Conservation (phyloP, 2,888 invertebrate genomes). For the Cremastinae sp. region DNA sequence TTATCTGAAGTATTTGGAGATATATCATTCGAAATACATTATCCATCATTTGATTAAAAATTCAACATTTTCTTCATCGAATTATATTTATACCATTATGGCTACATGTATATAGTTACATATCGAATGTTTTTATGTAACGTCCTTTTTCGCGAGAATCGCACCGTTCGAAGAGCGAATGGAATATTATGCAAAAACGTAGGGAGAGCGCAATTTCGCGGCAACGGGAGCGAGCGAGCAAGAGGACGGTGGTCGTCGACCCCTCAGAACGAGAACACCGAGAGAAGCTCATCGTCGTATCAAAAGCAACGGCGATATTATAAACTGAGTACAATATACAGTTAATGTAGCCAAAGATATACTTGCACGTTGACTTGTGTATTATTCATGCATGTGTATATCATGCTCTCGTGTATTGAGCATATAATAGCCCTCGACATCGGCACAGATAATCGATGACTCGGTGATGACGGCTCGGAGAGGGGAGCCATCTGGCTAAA, state of each 20-base stretch:
- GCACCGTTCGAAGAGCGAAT: neutral
- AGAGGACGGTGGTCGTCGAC: conserved; percentile 41
- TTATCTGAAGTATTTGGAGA: too few relatives aligned
- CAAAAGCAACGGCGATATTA: conserved; percentile 18
- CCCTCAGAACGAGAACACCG: conserved; percentile 50
- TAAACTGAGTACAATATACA: conserved; percentile 11
- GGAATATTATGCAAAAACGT: conserved; percentile 46
- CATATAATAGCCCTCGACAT: conserved; percentile 22
- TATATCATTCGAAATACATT: too few relatives aligned
- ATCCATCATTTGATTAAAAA: too few relatives aligned
- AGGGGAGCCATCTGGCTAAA: neutral
- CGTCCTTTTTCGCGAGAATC: too few relatives aligned
- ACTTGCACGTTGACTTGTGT: conserved; percentile 12
- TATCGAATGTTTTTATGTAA: too few relatives aligned
- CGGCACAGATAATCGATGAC: conserved; percentile 58
- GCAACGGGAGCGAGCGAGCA: conserved; percentile 24
- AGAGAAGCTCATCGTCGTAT: conserved; percentile 31
- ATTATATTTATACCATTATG: too few relatives aligned
- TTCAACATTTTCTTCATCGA: too few relatives aligned
- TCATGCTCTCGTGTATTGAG: neutral
- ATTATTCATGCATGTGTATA: neutral
- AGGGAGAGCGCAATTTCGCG: conserved; percentile 15
- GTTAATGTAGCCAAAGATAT: conserved; percentile 7
- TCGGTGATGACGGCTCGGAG: conserved; percentile 34
- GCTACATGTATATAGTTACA: too few relatives aligned